phyloP scores from a whole-genome alignment of 2,888 invertebrate genomes.

The Eudemis profundana region DNA sequence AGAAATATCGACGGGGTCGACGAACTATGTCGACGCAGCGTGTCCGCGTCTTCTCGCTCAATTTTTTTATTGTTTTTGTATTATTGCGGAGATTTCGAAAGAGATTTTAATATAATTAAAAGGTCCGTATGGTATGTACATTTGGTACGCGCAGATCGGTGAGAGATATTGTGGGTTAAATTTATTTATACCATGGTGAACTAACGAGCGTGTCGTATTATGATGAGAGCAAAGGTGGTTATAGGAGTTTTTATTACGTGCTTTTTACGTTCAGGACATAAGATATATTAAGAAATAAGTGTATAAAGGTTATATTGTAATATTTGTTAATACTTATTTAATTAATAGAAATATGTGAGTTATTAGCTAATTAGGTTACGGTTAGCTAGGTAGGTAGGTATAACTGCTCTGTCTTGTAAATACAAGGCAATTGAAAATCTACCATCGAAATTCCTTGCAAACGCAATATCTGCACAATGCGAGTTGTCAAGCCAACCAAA shows the following conservation, averaged over 20 bases:
- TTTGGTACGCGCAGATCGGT: slow-evolving; percentile 38
- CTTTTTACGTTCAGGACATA: neutral
- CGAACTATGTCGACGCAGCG: slow-evolving; percentile 81
- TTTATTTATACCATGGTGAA: slow-evolving; percentile 38
- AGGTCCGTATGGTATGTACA: slow-evolving; percentile 41
- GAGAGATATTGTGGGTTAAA: slow-evolving; percentile 40
- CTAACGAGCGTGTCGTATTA: slow-evolving; percentile 42
- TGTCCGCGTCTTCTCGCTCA: slow-evolving; percentile 73
- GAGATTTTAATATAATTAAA: slow-evolving; percentile 56
- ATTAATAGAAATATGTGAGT: too few relatives aligned
- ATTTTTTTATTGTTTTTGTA: slow-evolving; percentile 73
- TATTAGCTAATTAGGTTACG: too few relatives aligned
- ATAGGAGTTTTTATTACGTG: slow-evolving; percentile 5
- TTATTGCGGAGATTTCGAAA: slow-evolving; percentile 67
- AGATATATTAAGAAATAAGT: neutral
- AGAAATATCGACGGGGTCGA: slow-evolving; percentile 84
- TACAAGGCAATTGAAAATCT: too few relatives aligned
- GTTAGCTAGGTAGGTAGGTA: too few relatives aligned
- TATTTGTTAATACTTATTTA: too few relatives aligned
- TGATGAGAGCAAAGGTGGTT: slow-evolving; percentile 21
- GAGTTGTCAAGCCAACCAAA: too few relatives aligned
- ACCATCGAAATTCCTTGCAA: too few relatives aligned
- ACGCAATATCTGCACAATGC: too few relatives aligned
- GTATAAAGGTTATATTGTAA: neutral
- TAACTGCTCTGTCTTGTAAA: too few relatives aligned